Percentiles rank a stretch among this genome's conserved stretches.
Conservation (phyloP, 2,888 invertebrate genomes). For the Drosophila paracracens region DNA sequence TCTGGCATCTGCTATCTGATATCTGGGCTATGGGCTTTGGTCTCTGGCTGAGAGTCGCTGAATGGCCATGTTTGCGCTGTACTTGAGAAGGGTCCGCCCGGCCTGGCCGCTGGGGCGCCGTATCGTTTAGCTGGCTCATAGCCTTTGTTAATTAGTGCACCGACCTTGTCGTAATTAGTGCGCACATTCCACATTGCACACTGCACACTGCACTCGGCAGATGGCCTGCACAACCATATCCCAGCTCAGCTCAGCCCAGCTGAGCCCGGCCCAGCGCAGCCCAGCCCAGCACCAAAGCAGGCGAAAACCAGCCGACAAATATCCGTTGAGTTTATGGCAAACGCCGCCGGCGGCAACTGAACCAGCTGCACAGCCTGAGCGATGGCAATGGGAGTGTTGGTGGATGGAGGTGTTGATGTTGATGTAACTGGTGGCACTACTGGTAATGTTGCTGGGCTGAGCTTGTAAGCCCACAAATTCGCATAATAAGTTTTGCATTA, state of each 20-base stretch:
- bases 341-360: slow-evolving; percentile 39
- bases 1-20: slow-evolving; percentile 15
- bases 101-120: slow-evolving; percentile 35
- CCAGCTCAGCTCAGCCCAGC: neutral
- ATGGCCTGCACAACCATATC: neutral
- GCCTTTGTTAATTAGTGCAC: slow-evolving; percentile 78
- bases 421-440: neutral
- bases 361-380: slow-evolving; percentile 15
- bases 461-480: slow-evolving; percentile 60
- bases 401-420: neutral
- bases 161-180: slow-evolving; percentile 78
- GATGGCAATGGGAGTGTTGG: slow-evolving; percentile 1
- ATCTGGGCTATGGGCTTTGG: slow-evolving; percentile 5
- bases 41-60: slow-evolving; percentile 10
- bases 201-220: slow-evolving; percentile 11
- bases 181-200: slow-evolving; percentile 60
- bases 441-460: slow-evolving; percentile 25
- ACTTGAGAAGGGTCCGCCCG: slow-evolving; percentile 6
- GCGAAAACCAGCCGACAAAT: slow-evolving; percentile 49
- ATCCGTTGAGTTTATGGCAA: slow-evolving; percentile 59
- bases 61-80: slow-evolving; percentile 29
- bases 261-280: neutral
- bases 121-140: slow-evolving; percentile 75
- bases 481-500: slow-evolving; percentile 68
- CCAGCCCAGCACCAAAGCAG: slow-evolving; percentile 2